Evolutionary conservation across 2,113 vertebrate genomes (phyloP), one percentile per base, ranked within the genome.

Genomic region (Silurus glanis): DNA sequence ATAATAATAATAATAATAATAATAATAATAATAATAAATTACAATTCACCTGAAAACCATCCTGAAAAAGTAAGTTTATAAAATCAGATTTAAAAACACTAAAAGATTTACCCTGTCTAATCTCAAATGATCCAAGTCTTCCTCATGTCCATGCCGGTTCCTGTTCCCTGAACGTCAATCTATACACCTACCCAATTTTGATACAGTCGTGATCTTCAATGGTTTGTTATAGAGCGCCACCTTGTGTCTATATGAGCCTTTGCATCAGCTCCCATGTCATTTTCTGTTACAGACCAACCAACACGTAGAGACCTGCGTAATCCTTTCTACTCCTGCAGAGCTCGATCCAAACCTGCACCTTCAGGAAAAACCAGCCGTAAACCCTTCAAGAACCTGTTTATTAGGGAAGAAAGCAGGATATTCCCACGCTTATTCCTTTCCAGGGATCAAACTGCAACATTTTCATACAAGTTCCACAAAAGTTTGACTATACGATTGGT

Each of bases 291-390:
- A 37, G 37, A 37, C 37, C 37, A 37, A 37, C 23, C 66, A 86
- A 58, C 85, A 72, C 72, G 85, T 45, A 47, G 76, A 81, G 78
- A 58, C 85, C 64, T 86, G 85, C 25, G 16, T 80, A 61, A 58
- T 86, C 53, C 66, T 71, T 83, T 55, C 81, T 71, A 37, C 59
- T 66, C 72, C 83, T 37, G 9, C 58, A 14, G 74, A 53, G 83
- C 47, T 67, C 64, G 66, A 85, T 85, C 74, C 78, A 85, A 85
- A 55, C 72, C 45, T 51, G 85, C 66, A 49, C 78, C 66, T 81
- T 55, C 78, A 72, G 66, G 64, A 86, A 81, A 81, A 86, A 81
- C 78, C 81, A 61, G 53, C 21, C 21, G 9, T 49, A 8, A 59
- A n/a, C 21, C 45, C 66, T 66, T 45, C 67, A n/a, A 85, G 59